Percentiles rank a stretch among this genome's conserved stretches.
phyloP scores from a whole-genome alignment of 2,888 invertebrate species.

The Oscheius myriophilus region DNA sequence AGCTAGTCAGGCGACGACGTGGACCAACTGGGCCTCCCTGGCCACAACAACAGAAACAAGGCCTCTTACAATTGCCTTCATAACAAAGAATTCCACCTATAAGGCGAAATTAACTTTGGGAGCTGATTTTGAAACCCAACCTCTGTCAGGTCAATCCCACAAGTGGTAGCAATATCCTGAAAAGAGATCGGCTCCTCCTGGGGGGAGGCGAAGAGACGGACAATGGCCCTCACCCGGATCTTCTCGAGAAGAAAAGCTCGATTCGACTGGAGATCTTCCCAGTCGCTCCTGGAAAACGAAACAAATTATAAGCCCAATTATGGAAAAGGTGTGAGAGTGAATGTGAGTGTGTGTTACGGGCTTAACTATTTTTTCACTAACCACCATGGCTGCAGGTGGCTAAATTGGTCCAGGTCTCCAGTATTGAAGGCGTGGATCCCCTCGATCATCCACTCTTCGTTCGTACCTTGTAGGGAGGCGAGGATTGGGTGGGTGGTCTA shows the following conservation, averaged over 20 bases:
- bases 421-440: slow-evolving; percentile 81
- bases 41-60: no score
- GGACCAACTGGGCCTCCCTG: no score
- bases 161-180: slow-evolving; percentile 86
- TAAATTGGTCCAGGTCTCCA: slow-evolving; percentile 76
- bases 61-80: no score
- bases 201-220: slow-evolving; percentile 93
- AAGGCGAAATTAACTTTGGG: neutral
- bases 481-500: slow-evolving; percentile 92
- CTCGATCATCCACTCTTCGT: slow-evolving; percentile 85
- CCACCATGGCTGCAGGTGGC: slow-evolving; percentile 77
- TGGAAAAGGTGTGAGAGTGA: neutral
- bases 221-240: slow-evolving; percentile 91
- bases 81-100: slow-evolving; percentile 88
- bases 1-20: no score
- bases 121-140: slow-evolving; percentile 54
- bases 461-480: slow-evolving; percentile 82
- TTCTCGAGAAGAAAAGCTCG: slow-evolving; percentile 78
- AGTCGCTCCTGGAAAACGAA: slow-evolving; percentile 69
- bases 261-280: slow-evolving; percentile 63
- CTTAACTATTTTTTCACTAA: no score
- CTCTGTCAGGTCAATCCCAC: slow-evolving; percentile 80
- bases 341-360: no score
- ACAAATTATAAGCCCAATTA: no score
- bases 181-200: slow-evolving; percentile 87